Percentiles rank a stretch among this genome's conserved stretches.
These are phyloP conservation scores for Cerastis rubricosa DNA, from an alignment of 2,888 invertebrate genomes.

Conservation along the genomic window DNA sequence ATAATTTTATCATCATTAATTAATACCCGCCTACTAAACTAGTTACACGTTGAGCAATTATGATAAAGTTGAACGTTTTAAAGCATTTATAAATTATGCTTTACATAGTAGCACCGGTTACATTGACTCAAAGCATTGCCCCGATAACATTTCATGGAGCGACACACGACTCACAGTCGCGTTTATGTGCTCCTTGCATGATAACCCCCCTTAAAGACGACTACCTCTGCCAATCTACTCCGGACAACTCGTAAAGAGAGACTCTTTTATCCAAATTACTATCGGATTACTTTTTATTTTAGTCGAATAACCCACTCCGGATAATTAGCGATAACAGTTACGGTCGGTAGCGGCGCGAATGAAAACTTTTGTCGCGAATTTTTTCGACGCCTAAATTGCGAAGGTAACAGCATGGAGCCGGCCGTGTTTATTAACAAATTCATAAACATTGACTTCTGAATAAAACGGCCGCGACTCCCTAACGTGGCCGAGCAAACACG, in stretches of 20 bases:
- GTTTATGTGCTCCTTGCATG: constrained; percentile 85
- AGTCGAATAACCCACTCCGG: constrained; percentile 79
- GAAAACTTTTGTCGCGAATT: constrained; percentile 75
- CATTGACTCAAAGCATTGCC: constrained; percentile 71
- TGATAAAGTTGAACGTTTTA: constrained; percentile 66
- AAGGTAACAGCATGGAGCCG: constrained; percentile 79
- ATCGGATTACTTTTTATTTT: constrained; percentile 85
- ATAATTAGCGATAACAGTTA: constrained; percentile 83
- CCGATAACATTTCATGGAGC: constrained; percentile 76
- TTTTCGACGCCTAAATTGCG: constrained; percentile 78
- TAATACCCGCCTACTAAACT: constrained; percentile 68
- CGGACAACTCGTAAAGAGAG: constrained; percentile 80
- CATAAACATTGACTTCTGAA: constrained; percentile 89
- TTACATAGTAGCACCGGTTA: constrained; percentile 58
- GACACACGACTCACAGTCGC: constrained; percentile 79
- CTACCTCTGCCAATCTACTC: constrained; percentile 80
- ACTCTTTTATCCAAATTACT: constrained; percentile 85
- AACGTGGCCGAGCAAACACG: constrained; percentile 85
- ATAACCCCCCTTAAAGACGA: constrained; percentile 82
- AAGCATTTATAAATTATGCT: constrained; percentile 60
- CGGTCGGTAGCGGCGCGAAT: constrained; percentile 68
- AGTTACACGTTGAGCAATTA: constrained; percentile 76
- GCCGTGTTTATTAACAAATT: constrained; percentile 88
- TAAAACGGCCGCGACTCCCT: constrained; percentile 82
- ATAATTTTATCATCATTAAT: constrained; percentile 75